phyloP scores from a whole-genome alignment of 2,888 invertebrate species.

The Athrips mouffetella region DNA sequence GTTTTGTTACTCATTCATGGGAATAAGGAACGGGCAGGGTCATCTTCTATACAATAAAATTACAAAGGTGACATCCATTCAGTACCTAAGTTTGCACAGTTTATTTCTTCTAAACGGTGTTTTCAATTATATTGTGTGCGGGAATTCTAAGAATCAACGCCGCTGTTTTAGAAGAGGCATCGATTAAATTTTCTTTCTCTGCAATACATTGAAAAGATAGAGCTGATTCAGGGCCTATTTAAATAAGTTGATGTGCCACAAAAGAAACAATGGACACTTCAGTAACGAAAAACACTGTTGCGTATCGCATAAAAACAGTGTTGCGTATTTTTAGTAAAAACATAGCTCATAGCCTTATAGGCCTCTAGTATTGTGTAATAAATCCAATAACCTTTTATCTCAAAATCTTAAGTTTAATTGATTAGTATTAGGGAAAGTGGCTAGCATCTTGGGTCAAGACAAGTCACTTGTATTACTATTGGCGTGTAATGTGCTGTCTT shows the following conservation, averaged over 20 bases:
- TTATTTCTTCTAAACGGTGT: no score
- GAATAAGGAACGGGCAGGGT: slow-evolving; percentile 1
- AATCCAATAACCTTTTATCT: slow-evolving; percentile 32
- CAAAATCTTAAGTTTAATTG: slow-evolving; percentile 37
- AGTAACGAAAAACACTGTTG: background rate
- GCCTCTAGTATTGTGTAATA: background rate
- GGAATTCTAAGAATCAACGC: background rate
- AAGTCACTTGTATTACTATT: slow-evolving; percentile 32
- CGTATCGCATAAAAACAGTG: background rate
- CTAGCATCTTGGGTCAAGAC: slow-evolving; percentile 34
- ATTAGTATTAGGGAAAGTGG: slow-evolving; percentile 43
- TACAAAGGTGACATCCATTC: no score
- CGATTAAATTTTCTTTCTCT: no score
- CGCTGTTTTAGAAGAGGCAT: background rate
- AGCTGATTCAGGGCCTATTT: no score
- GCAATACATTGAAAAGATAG: no score
- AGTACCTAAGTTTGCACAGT: background rate
- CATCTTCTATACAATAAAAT: background rate
- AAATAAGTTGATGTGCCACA: no score
- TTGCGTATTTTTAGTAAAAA: background rate
- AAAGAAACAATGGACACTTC: no score
- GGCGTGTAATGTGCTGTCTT: slow-evolving; percentile 27
- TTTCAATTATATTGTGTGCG: background rate
- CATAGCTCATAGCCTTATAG: background rate
- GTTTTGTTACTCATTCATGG: slow-evolving; percentile 2